A percentile compares a stretch with the other conserved stretches of the same genome.
Conservation (phyloP, 1,140 invertebrate genomes). For the Drosophila santomea region DNA sequence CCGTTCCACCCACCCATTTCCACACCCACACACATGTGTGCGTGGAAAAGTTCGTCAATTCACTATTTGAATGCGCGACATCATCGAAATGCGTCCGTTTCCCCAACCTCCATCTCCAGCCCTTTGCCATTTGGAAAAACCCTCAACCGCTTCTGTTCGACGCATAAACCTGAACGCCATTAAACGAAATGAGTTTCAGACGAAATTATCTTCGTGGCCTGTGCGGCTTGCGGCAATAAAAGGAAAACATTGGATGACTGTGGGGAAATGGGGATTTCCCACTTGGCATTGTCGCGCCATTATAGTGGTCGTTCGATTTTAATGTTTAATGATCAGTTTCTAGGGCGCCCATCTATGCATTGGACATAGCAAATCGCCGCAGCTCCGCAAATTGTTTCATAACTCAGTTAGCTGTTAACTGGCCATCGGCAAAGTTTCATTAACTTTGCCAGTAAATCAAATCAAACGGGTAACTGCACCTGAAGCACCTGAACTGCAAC, state of each 20-base stretch:
- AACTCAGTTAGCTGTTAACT: slow-evolving; percentile 65
- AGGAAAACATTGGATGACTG: neutral
- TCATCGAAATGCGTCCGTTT: slow-evolving; percentile 66
- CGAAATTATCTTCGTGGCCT: slow-evolving; percentile 66
- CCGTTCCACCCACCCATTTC: slow-evolving; percentile 10
- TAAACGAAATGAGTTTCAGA: slow-evolving; percentile 82
- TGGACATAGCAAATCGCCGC: neutral
- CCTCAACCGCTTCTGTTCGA: slow-evolving; percentile 57
- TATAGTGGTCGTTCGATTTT: slow-evolving; percentile 53
- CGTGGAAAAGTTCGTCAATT: slow-evolving; percentile 74
- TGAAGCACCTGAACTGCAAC: slow-evolving; percentile 16
- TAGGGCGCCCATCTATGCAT: slow-evolving; percentile 1
- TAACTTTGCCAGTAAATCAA: slow-evolving; percentile 77
- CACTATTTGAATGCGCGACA: slow-evolving; percentile 78
- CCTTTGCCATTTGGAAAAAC: slow-evolving; percentile 22
- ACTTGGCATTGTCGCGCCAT: slow-evolving; percentile 28
- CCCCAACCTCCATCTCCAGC: slow-evolving; percentile 1
- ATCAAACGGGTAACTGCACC: slow-evolving; percentile 64
- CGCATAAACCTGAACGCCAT: slow-evolving; percentile 78
- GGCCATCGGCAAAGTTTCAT: slow-evolving; percentile 68
- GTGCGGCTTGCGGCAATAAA: slow-evolving; percentile 17
- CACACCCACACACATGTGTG: slow-evolving; percentile 1
- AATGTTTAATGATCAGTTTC: slow-evolving; percentile 68
- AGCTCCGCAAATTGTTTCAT: slow-evolving; percentile 65
- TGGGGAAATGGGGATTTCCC: slow-evolving; percentile 11